phyloP scores from a whole-genome alignment of 2,113 vertebrate genomes.

The Todiramphus chloris region DNA sequence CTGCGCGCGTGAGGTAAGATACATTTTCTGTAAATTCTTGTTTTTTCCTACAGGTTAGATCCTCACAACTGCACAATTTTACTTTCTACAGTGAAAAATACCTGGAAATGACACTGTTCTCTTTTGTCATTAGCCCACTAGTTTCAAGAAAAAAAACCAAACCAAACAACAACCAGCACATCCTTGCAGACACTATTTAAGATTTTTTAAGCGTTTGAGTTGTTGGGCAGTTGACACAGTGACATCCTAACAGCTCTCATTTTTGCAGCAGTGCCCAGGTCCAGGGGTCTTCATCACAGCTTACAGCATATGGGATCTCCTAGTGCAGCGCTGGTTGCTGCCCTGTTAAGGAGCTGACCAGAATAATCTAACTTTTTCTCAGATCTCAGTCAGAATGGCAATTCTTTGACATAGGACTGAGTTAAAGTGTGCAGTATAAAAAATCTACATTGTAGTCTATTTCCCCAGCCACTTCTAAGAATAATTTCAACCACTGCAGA shows the following conservation, averaged over 20 bases:
- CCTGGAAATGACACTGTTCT: not conserved
- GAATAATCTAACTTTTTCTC: slow-evolving; percentile 56
- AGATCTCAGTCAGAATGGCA: slow-evolving; percentile 28
- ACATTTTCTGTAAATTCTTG: not conserved
- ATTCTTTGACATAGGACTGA: slow-evolving; percentile 58
- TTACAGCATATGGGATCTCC: not conserved
- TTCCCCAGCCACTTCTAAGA: not conserved
- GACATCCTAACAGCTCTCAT: not conserved
- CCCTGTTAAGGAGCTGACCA: not conserved
- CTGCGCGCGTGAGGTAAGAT: not conserved
- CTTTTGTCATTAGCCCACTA: not conserved
- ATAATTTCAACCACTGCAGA: not conserved
- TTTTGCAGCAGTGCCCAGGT: not conserved
- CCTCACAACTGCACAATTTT: not conserved
- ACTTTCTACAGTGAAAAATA: not conserved
- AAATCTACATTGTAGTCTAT: slow-evolving; percentile 1
- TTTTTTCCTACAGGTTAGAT: not conserved
- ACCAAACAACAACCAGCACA: not conserved
- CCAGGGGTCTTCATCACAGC: not conserved
- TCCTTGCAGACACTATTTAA: not conserved
- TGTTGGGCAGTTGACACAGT: not conserved
- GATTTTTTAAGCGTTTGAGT: slow-evolving; percentile 1
- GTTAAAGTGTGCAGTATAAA: slow-evolving; percentile 40
- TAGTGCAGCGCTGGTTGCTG: not conserved
- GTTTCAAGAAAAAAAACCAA: not conserved